Evolutionary conservation across 2,113 vertebrate species (phyloP).

Genomic region (Guaruba guarouba): DNA sequence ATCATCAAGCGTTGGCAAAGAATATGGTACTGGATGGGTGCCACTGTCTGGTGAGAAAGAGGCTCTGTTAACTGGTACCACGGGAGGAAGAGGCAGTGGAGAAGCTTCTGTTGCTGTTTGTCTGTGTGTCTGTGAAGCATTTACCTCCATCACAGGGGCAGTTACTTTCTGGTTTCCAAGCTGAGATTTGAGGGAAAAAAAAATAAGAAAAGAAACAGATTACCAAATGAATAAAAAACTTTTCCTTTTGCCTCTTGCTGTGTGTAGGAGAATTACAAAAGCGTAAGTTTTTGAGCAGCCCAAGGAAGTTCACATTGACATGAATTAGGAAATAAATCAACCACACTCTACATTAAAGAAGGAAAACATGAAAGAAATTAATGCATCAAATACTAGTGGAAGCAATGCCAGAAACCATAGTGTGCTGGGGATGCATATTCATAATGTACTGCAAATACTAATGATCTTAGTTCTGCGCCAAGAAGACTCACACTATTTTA

Average conservation of each 20-base stretch:
- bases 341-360: constrained; percentile 29
- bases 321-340: constrained; percentile 65
- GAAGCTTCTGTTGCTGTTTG: constrained; percentile 68
- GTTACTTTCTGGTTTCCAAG: constrained; percentile 76
- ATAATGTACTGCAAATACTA: neutral
- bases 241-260: constrained; percentile 58
- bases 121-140: constrained; percentile 73
- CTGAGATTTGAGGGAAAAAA: constrained; percentile 71
- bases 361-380: constrained; percentile 43
- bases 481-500: neutral
- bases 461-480: neutral
- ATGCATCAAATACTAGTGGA: constrained; percentile 42
- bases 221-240: constrained; percentile 59
- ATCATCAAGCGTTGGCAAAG: constrained; percentile 69
- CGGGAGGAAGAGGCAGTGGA: constrained; percentile 60
- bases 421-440: constrained; percentile 22
- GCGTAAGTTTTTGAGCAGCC: constrained; percentile 36
- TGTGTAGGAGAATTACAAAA: constrained; percentile 36
- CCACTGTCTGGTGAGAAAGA: constrained; percentile 64
- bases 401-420: constrained; percentile 63
- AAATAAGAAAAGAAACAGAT: constrained; percentile 70
- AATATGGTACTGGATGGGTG: constrained; percentile 73
- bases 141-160: constrained; percentile 74
- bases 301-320: constrained; percentile 45
- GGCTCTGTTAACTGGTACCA: constrained; percentile 59